Base-by-base conservation (phyloP, 2,888 invertebrate genomes). In the Sphaerophoria taeniata region DNA sequence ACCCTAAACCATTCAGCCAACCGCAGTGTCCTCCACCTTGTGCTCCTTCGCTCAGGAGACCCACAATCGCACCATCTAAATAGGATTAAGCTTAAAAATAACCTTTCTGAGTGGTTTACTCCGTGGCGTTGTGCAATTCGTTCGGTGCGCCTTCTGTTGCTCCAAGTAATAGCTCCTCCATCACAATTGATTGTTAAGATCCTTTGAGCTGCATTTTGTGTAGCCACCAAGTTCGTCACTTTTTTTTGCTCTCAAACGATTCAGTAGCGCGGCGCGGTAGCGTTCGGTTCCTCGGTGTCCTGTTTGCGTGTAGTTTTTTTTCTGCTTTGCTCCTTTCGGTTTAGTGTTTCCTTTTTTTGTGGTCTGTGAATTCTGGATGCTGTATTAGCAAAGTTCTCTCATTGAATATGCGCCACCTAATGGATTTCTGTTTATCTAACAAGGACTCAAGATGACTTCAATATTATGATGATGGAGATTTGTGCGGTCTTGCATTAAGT, bases 391-490 rank as follows among this genome's bases (percentile, higher is more conserved):
- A 24, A 24, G 24, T 63, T 47, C 73, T 45, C 80, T 85, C 85
- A 85, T 85, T 85, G 76, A 85, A 85, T 85, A 85, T 85, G 85
- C 85, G 81, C 77, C 73, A 87, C 79, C 87, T 88, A 88, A 88
- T 88, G 88, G 87, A 88, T 88, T 88, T 87, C 86, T 88, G 87
- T 88, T 88, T 88, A 88, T 87, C 88, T 87, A 87, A 76, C 78
- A 87, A 84, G 87, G 87, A 88, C 87, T 87, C 87, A 79, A 87
- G 84, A 87, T 87, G 87, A 87, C 87, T 88, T 87, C 75, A 81
- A 81, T 85, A 87, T 87, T 87, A 88, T 86, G 81, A 74, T 77
- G 86, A 87, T 65, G 65, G 49, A 87, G 87, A 87, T 88, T 88
- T 87, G 70, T 80, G 82, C 56, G 87, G 87, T 69, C 45, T 87